Percentiles rank a stretch among this genome's conserved stretches.
These are phyloP conservation scores for Melangyna quadrimaculata DNA, from an alignment of 2,888 invertebrate genomes.

Conservation along the genomic window DNA sequence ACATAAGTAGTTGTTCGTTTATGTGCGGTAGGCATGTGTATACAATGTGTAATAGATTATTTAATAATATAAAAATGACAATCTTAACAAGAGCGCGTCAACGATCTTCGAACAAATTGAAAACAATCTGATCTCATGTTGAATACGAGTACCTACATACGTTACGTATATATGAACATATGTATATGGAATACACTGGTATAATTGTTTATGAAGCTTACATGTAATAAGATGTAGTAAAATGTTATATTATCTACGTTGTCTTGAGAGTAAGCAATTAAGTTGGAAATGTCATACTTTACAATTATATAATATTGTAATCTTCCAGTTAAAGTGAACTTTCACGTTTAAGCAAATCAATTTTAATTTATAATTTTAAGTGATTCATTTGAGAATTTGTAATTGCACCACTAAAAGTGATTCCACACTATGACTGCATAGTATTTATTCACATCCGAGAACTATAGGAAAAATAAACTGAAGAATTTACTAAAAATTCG, in stretches of 20 bases:
- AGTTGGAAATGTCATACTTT: neutral
- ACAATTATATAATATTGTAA: neutral
- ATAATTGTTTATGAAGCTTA: too few relatives aligned
- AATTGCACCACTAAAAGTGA: neutral
- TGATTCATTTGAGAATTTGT: neutral
- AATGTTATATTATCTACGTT: neutral
- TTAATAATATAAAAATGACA: constrained; percentile 11
- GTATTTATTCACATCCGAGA: too few relatives aligned
- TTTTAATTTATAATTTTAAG: neutral
- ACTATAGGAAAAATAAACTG: too few relatives aligned
- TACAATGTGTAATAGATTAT: neutral
- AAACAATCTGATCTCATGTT: constrained; percentile 30
- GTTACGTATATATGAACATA: neutral
- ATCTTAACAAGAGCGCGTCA: constrained; percentile 28
- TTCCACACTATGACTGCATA: too few relatives aligned
- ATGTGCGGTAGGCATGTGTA: neutral
- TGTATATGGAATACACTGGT: too few relatives aligned
- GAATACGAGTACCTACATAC: neutral
- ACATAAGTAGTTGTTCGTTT: neutral
- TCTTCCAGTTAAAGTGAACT: neutral
- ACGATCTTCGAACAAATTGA: constrained; percentile 46
- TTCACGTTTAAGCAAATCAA: neutral
- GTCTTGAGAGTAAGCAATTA: neutral
- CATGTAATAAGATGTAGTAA: too few relatives aligned
- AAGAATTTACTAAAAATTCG: too few relatives aligned